Conservation (phyloP, 2,797 vertebrate species). For the Oreortyx pictus region DNA sequence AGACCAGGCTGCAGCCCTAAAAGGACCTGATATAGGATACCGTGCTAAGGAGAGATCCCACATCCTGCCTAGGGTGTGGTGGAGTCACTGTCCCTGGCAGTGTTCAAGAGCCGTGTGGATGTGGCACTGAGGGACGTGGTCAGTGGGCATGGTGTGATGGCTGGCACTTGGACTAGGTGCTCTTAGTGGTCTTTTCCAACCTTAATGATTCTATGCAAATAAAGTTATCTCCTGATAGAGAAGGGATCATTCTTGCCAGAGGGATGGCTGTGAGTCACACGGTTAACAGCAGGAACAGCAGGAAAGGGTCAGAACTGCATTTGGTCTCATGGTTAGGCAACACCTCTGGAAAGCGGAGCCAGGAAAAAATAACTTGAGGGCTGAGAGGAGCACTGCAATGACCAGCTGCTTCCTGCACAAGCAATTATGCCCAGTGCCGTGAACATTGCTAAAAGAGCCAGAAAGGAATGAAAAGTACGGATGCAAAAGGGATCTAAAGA, state of each 20-base stretch:
- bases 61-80: not conserved
- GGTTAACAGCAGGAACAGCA: not conserved
- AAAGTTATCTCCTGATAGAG: not conserved
- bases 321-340: not conserved
- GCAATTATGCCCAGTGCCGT: not conserved
- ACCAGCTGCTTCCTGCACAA: not conserved
- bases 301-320: not conserved
- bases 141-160: too few species aligned
- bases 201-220: not conserved
- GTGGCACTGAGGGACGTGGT: too few species aligned
- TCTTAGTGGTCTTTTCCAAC: too few species aligned
- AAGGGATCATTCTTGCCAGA: not conserved
- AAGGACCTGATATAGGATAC: not conserved
- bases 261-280: not conserved
- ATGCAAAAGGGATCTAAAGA: not conserved
- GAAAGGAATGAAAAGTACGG: not conserved
- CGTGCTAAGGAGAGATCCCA: not conserved
- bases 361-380: not conserved
- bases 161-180: too few species aligned
- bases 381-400: not conserved
- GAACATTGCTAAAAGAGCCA: not conserved
- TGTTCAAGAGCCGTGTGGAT: too few species aligned
- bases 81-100: too few species aligned
- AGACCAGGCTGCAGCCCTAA: fast-evolving
- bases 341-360: not conserved